Evolutionary conservation across 2,888 invertebrate species (phyloP), one percentile per base, ranked within the genome.

Genomic region (Zygaena filipendulae): DNA sequence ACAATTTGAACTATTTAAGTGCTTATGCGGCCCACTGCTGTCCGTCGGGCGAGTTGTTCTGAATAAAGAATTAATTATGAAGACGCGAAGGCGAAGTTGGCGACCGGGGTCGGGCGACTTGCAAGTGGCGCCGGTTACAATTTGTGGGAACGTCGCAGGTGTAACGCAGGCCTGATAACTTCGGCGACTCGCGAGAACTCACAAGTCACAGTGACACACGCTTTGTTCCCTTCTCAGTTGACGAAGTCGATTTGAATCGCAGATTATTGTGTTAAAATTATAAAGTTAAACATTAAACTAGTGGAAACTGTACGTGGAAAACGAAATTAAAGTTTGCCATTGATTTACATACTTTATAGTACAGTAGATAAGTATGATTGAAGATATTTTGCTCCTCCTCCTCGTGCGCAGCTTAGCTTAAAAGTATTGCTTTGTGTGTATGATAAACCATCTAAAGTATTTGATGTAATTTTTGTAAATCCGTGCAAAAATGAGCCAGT

Each of bases 31-130:
- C 58, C 59, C 61, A 62, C 47, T 57, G 59, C 64, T 64, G 70
- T 68, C 67, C 71, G 64, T n/a, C 63, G 57, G 59, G 52, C 50
- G 60, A 77, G 63, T 77, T 72, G 64, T 67, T 62, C 64, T 62
- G 72, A 75, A 70, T 77, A 75, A 79, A 77, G 77, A 79, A 79
- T 79, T 77, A 79, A 77, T 79, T 77, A 79, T 75, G 74, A 72
- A 71, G 66, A 59, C 53, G 53, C 49, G 53, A 58, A 63, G 68
- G 57, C 55, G 54, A 69, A 70, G 58, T 68, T 71, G 49, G 53
- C 46, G 49, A 43, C 49, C 41, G 51, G 51, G 49, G 51, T 53
- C 59, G 56, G 42, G 58, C 59, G 67, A 63, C 70, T 66, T 63
- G 54, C 55, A 70, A 59, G 66, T 68, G 53, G 49, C 56, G 57